Evolutionary conservation across 2,797 vertebrate genomes (phyloP).

Genomic region (Molossus molossus): DNA sequence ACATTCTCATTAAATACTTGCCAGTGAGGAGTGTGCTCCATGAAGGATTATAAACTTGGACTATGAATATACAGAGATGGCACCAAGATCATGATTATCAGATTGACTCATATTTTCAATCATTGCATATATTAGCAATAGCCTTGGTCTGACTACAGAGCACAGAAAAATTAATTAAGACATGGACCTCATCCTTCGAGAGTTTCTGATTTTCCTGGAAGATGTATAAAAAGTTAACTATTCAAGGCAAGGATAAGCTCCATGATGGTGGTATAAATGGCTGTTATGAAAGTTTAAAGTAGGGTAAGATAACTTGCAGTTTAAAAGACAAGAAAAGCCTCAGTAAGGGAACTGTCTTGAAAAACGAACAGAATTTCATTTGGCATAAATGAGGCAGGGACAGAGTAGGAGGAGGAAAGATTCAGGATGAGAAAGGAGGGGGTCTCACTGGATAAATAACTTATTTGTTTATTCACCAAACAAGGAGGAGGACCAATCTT

Average conservation of each 20-base stretch:
- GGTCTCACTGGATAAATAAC: neutral
- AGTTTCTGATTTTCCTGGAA: neutral
- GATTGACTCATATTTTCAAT: neutral
- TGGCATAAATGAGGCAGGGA: neutral
- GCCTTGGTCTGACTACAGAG: neutral
- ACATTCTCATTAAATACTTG: neutral
- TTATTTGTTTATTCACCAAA: slow-evolving; percentile 40
- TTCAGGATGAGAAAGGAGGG: neutral
- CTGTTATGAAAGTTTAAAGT: neutral
- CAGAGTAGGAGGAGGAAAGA: neutral
- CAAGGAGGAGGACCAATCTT: neutral
- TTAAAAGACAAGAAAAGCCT: neutral
- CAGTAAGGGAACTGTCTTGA: neutral
- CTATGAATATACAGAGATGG: neutral
- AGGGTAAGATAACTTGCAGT: neutral
- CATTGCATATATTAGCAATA: neutral
- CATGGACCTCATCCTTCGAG: neutral
- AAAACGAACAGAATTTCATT: neutral
- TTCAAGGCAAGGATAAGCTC: neutral
- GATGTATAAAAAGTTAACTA: neutral
- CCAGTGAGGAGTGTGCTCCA: neutral
- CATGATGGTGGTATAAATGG: neutral
- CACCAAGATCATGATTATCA: neutral
- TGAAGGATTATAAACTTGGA: neutral
- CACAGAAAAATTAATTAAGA: neutral